Evolutionary conservation across 2,113 vertebrate genomes (phyloP).

Genomic region (Eleginops maclovinus): DNA sequence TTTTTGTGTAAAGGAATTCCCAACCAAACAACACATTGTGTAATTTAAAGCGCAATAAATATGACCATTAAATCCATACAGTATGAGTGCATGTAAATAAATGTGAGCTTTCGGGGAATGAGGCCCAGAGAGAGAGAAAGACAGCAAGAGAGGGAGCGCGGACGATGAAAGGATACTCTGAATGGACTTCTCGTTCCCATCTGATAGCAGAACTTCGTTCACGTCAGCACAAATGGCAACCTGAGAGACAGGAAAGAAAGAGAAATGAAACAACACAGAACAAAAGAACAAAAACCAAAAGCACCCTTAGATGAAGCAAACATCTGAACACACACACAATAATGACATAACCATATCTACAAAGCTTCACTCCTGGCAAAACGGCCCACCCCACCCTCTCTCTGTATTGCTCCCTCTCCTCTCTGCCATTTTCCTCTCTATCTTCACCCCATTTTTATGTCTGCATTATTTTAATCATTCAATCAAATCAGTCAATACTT

Average conservation of each 20-base stretch:
- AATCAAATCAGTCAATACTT: constrained; percentile 99
- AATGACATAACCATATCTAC: constrained; percentile 79
- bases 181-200: constrained; percentile 99
- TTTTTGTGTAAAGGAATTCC: not conserved
- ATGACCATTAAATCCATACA: too few relatives aligned
- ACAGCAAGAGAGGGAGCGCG: constrained; percentile 66
- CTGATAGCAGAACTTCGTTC: constrained; percentile 99
- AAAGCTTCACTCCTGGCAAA: constrained; percentile 73
- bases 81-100: constrained; percentile 39
- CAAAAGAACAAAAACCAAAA: constrained; percentile 74
- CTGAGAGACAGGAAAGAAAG: constrained; percentile 80
- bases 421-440: constrained; percentile 82
- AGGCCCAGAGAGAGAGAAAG: constrained; percentile 45
- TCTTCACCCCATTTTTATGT: constrained; percentile 98
- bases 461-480: constrained; percentile 99
- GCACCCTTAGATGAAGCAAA: constrained; percentile 72
- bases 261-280: constrained; percentile 76
- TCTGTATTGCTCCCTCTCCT: constrained; percentile 89
- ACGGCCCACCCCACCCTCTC: constrained; percentile 35
- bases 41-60: constrained; percentile 3
- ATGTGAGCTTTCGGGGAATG: constrained; percentile 38
- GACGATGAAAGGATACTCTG: constrained; percentile 97
- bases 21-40: too few relatives aligned
- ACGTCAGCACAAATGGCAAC: constrained; percentile 99
- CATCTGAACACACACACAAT: constrained; percentile 70